Evolutionary conservation across 2,113 vertebrate species (phyloP), one percentile per base, ranked within the genome.

Genomic region (Seriola aureovittata): DNA sequence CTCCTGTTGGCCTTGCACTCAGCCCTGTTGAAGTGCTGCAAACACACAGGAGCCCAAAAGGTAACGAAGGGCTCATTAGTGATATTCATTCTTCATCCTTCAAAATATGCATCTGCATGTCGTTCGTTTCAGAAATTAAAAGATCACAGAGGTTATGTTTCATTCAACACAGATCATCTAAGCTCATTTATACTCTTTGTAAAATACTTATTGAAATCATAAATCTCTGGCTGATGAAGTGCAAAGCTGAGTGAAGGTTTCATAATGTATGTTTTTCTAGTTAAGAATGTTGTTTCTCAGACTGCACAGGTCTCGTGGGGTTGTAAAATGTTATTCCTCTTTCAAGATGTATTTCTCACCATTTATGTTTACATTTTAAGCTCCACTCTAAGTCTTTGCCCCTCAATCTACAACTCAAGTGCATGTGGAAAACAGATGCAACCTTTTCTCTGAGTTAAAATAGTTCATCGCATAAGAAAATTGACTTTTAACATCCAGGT

Each of bases 41-140:
- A 88, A 80, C 79, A 74, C 72, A 73, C 42, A 29, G 57, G 65
- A 71, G 75, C 59, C 77, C 70, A 62, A 72, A 73, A 54, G 65
- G 32, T 29, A 29, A 57, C 62, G 32, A 68, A 36, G 12, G 75
- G 8, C 68, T 90, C 48, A 65, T 76, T 83, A 50, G 3, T 14
- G 34, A 40, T 65, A 6, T 58, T 64, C 13, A 29, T 70, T 78
- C 75, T 32, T 29, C 7, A 25, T 40, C 29, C 29, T 82, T 25
- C 40, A 13, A 65, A 54, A 29, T 8, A 50, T 63, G 3, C 21
- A 55, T 6, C 40, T 55, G 2, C 36, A 40, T 74, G 34, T n/a
- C 23, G n/a, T n/a, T 57, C 0, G 1, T 69, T 63, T 73, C 48
- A 78, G n/a, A n/a, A 75, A 50, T 34, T 12, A 25, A 10, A 71